Percentiles rank a stretch among this genome's conserved stretches.
Conservation (phyloP, 2,797 vertebrate species). For the Chiropotes sagulatus region DNA sequence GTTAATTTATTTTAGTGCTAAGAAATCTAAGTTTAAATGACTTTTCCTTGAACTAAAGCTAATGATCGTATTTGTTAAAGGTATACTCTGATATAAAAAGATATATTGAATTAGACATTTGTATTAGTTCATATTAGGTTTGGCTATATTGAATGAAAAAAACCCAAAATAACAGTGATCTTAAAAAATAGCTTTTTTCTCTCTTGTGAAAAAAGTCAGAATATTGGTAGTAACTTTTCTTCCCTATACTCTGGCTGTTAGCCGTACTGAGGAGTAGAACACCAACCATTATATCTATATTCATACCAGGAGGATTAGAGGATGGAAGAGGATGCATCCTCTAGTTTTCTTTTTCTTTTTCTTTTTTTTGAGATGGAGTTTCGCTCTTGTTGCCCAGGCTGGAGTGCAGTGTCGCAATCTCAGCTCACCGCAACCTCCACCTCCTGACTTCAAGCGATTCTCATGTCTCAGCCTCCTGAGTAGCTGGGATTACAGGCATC, state of each 20-base stretch:
- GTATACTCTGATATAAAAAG: neutral
- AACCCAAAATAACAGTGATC: neutral
- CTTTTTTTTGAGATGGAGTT: too few relatives aligned
- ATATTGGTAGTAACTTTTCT: neutral
- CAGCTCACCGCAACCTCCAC: too few relatives aligned
- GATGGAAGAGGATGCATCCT: rapidly evolving
- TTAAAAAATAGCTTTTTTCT: neutral
- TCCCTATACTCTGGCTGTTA: neutral
- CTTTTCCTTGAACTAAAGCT: neutral
- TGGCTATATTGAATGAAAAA: neutral
- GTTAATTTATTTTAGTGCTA: slow-evolving; percentile 54
- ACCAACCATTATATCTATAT: neutral
- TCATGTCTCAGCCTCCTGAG: too few relatives aligned
- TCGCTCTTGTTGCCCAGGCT: too few relatives aligned
- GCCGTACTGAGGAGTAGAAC: neutral
- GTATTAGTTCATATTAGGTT: neutral
- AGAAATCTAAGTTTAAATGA: neutral
- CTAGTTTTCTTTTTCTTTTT: neutral
- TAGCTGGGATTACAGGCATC: too few relatives aligned
- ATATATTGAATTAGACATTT: neutral
- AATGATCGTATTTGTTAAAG: neutral
- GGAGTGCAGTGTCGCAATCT: too few relatives aligned
- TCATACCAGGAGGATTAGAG: neutral
- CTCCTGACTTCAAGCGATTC: too few relatives aligned
- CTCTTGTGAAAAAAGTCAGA: neutral